Conservation (phyloP, 1,140 invertebrate genomes). For the Drosophila nebulosa region DNA sequence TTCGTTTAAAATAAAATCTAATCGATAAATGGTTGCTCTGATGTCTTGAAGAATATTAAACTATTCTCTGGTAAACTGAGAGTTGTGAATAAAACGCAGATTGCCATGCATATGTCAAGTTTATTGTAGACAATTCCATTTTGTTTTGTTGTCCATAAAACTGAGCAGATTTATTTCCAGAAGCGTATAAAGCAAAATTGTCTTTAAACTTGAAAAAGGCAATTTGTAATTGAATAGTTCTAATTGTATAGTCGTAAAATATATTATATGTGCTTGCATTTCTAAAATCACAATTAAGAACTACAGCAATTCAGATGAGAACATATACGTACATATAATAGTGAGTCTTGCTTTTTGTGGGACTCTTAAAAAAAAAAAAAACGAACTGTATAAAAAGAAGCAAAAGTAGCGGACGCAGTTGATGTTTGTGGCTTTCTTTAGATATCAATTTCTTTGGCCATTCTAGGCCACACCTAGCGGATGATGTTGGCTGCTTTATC, state of each 20-base stretch:
- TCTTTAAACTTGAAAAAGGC: not conserved
- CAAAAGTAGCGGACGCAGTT: not conserved
- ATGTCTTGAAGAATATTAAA: too few relatives aligned
- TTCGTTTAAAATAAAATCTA: too few relatives aligned
- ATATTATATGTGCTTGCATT: not conserved
- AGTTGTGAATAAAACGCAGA: too few relatives aligned
- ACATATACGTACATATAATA: not conserved
- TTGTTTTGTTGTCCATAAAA: too few relatives aligned
- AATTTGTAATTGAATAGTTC: not conserved
- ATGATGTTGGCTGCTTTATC: slow-evolving; percentile 7
- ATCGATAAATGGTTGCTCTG: too few relatives aligned
- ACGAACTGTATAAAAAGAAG: not conserved
- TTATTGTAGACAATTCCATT: too few relatives aligned
- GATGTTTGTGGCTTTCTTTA: not conserved
- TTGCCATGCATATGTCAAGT: too few relatives aligned
- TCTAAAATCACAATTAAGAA: not conserved
- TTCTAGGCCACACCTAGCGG: slow-evolving; percentile 31
- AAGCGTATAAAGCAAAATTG: not conserved
- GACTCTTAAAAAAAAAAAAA: not conserved
- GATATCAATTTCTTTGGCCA: slow-evolving; percentile 1
- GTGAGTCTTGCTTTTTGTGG: not conserved
- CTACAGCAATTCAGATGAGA: not conserved
- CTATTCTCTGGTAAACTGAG: too few relatives aligned
- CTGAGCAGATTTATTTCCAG: too few relatives aligned
- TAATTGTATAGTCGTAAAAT: not conserved